Percentiles rank a stretch among this genome's conserved stretches.
These are phyloP conservation scores for Rosalia funebris DNA, from an alignment of 2,888 invertebrate species.

Conservation along the genomic window DNA sequence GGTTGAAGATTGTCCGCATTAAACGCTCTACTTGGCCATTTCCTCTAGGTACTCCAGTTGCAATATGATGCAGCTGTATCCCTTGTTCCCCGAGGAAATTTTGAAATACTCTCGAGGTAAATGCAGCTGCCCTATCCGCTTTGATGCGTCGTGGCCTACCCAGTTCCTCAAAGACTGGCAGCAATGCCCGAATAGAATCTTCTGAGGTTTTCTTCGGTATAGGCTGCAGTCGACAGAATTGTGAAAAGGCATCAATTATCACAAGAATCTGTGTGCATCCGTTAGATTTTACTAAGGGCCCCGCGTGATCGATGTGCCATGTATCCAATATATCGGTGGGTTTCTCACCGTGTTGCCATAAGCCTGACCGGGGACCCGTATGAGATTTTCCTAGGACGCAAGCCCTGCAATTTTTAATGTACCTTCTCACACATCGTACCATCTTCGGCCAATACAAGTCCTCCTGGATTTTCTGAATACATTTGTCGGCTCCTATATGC, in stretches of 20 bases:
- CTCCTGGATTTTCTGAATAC: no score
- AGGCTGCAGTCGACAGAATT: constrained; percentile 33
- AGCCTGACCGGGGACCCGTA: no score
- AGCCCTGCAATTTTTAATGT: not conserved
- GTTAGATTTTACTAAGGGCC: constrained; percentile 38
- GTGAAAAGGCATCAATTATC: constrained; percentile 40
- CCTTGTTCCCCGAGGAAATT: constrained; percentile 31
- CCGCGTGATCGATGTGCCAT: constrained; percentile 46
- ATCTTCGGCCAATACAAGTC: no score
- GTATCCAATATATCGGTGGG: constrained; percentile 35
- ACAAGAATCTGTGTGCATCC: constrained; percentile 39
- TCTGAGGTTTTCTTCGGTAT: constrained; percentile 38
- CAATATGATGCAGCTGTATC: constrained; percentile 34
- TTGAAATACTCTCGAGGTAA: constrained; percentile 29
- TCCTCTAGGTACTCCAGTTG: constrained; percentile 33
- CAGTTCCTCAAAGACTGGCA: constrained; percentile 33
- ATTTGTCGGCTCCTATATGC: no score
- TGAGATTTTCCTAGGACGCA: not conserved
- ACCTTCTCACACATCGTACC: not conserved
- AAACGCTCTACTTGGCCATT: constrained; percentile 35
- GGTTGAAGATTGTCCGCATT: constrained; percentile 36
- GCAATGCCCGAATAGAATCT: constrained; percentile 30
- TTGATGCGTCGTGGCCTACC: constrained; percentile 27
- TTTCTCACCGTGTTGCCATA: no score
- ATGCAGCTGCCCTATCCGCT: constrained; percentile 33